A percentile compares a stretch with the other conserved stretches of the same genome.
Evolutionary conservation across 2,888 invertebrate species (phyloP).

Genomic region (Agrochola macilenta): DNA sequence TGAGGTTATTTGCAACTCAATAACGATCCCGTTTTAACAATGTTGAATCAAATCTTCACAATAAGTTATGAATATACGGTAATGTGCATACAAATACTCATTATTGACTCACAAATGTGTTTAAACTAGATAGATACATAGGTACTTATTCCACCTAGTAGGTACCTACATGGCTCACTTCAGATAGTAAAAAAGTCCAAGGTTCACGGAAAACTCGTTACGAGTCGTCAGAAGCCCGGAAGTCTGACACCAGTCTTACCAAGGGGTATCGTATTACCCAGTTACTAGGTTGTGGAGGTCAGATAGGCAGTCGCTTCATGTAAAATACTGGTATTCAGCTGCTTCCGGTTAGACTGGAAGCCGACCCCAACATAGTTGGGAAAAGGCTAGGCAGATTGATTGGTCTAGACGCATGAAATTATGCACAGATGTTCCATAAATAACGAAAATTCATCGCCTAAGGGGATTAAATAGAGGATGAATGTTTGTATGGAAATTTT

Average conservation of each 20-base stretch:
- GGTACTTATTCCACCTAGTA: neutral
- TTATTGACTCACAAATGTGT: neutral
- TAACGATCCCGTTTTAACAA: constrained; percentile 7
- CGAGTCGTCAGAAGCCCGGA: too few species aligned
- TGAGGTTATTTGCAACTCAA: constrained; percentile 35
- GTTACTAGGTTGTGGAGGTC: too few species aligned
- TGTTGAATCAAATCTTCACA: neutral
- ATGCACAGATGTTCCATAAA: neutral
- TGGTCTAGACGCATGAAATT: neutral
- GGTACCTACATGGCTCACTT: neutral
- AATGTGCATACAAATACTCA: neutral
- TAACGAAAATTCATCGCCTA: neutral
- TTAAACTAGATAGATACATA: neutral
- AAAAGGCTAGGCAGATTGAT: too few species aligned
- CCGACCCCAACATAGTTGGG: too few species aligned
- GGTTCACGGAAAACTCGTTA: neutral
- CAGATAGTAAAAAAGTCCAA: neutral
- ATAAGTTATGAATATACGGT: neutral
- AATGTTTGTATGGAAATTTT: neutral
- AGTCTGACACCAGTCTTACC: too few species aligned
- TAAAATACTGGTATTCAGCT: too few species aligned
- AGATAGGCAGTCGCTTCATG: too few species aligned
- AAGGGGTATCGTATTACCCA: too few species aligned
- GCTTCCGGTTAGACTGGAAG: too few species aligned
- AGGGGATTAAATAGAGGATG: neutral